phyloP scores from a whole-genome alignment of 2,113 vertebrate species.

The Brachypodius melanocephalos region DNA sequence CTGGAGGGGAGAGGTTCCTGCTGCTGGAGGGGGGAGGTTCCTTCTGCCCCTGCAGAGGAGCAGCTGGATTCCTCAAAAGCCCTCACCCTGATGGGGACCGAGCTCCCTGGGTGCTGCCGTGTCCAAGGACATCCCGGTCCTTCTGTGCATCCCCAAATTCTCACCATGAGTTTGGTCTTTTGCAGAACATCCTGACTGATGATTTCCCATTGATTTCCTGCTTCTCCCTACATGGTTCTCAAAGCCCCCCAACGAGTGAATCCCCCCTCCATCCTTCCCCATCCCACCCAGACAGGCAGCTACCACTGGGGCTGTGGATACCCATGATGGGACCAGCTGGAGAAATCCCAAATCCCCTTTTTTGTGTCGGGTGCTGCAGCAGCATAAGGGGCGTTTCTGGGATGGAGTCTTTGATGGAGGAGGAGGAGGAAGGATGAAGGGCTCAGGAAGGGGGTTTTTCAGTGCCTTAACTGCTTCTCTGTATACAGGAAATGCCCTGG shows the following conservation, averaged over 20 bases:
- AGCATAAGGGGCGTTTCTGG: rapidly evolving
- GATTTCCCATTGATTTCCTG: rapidly evolving
- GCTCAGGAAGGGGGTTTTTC: background rate
- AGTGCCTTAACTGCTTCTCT: background rate
- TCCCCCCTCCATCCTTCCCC: background rate
- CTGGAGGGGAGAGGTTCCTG: background rate
- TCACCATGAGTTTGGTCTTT: background rate
- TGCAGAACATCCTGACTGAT: rapidly evolving
- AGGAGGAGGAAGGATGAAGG: background rate
- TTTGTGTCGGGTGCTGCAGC: background rate
- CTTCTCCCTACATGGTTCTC: background rate
- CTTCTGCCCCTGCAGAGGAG: background rate
- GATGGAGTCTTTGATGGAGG: background rate
- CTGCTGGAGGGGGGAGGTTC: background rate
- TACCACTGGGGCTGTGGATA: rapidly evolving
- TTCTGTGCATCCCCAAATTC: rapidly evolving
- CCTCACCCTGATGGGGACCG: background rate
- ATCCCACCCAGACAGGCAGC: background rate
- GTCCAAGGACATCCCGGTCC: rapidly evolving
- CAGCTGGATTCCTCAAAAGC: background rate
- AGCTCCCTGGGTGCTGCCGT: background rate
- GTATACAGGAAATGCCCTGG: rapidly evolving
- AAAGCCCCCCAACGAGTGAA: rapidly evolving
- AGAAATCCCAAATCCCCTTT: background rate
- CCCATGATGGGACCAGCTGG: background rate